These are phyloP conservation scores for Folsomia manolachei DNA, from an alignment of 2,888 invertebrate species.

Conservation along the genomic window DNA sequence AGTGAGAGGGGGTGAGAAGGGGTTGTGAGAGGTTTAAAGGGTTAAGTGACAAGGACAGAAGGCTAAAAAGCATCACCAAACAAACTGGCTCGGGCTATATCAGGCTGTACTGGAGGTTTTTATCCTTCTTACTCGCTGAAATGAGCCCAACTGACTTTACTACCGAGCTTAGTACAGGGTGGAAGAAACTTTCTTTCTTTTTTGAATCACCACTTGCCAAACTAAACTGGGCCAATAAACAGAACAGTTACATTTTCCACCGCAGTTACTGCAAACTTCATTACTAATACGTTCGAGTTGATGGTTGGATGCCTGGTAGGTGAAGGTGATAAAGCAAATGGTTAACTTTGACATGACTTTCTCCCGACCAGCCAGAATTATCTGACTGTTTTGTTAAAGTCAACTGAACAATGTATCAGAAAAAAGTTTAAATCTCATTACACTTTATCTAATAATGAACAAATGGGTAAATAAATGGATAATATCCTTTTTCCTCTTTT, in stretches of 20 bases:
- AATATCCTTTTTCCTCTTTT: background rate
- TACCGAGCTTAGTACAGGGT: no score
- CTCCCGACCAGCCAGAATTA: background rate
- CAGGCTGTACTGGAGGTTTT: no score
- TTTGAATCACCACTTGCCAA: background rate
- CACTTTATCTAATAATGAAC: conserved; percentile 1
- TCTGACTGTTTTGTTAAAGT: background rate
- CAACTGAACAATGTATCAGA: background rate
- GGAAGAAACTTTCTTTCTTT: background rate
- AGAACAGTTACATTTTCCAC: background rate
- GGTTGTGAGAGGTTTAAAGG: background rate
- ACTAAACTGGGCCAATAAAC: background rate
- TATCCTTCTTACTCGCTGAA: no score
- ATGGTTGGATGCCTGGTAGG: background rate
- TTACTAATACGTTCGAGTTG: no score
- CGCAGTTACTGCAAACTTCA: background rate
- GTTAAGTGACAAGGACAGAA: no score
- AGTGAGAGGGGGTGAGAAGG: no score
- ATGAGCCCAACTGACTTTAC: no score
- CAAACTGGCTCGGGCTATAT: no score
- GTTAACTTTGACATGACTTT: background rate
- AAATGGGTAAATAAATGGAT: conserved; percentile 3
- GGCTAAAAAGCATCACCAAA: no score
- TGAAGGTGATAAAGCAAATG: background rate
- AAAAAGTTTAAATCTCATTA: background rate